Evolutionary conservation across 2,113 vertebrate genomes (phyloP).

Genomic region (Corythoichthys haematopterus): DNA sequence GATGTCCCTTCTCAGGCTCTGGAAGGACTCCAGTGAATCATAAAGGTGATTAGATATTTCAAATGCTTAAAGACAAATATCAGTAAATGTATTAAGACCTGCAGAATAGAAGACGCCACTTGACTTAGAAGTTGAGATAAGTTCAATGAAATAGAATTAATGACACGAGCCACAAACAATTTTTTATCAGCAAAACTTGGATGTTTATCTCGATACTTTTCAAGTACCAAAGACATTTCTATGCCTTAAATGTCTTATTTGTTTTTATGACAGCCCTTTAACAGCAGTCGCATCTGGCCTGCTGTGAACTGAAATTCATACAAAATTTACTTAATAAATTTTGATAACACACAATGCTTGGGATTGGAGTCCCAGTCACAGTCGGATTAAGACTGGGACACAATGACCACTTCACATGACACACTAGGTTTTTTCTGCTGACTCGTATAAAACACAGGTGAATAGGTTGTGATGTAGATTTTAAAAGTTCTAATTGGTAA

Average conservation of each 20-base stretch:
- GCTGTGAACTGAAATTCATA: background rate
- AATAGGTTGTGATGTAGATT: slow-evolving; percentile 32
- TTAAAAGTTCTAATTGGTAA: slow-evolving; percentile 35
- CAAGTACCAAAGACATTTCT: background rate
- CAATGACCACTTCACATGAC: background rate
- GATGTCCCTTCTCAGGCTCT: slow-evolving; percentile 31
- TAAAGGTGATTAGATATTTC: background rate
- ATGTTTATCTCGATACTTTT: background rate
- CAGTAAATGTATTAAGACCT: background rate
- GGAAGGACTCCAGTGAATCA: slow-evolving; percentile 15
- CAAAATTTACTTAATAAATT: background rate
- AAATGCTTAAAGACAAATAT: background rate
- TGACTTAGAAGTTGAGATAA: background rate
- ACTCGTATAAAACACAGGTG: slow-evolving; percentile 7
- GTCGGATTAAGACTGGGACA: background rate
- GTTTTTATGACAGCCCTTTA: background rate
- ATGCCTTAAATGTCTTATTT: background rate
- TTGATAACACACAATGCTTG: background rate
- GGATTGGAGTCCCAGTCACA: background rate
- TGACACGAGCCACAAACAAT: background rate
- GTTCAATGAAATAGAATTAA: background rate
- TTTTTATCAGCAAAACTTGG: background rate
- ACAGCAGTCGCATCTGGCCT: background rate
- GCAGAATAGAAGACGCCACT: background rate
- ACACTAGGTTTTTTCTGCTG: slow-evolving; percentile 12